A percentile compares a stretch with the other conserved stretches of the same genome.
Evolutionary conservation across 2,113 vertebrate genomes (phyloP).

Genomic region (Mugil cephalus): DNA sequence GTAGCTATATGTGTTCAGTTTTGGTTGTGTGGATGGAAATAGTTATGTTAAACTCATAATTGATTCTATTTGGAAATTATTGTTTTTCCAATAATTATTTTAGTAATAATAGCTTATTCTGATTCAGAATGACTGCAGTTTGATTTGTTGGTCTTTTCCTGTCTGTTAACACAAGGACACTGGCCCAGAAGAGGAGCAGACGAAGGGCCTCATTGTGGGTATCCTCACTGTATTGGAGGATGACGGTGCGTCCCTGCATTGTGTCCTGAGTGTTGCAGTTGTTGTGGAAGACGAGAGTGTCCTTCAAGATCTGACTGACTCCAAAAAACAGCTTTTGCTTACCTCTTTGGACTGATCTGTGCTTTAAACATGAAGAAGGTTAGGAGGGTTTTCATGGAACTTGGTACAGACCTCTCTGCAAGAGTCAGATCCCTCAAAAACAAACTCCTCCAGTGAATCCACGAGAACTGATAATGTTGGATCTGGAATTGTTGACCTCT

Average conservation of each 20-base stretch:
- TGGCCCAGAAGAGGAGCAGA: conserved; percentile 18
- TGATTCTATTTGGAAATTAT: too few relatives aligned
- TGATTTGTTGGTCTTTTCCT: conserved; percentile 15
- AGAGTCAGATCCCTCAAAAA: conserved; percentile 33
- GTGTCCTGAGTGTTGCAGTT: background rate
- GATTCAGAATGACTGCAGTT: too few relatives aligned
- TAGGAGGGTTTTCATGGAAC: conserved; percentile 24
- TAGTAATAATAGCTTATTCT: too few relatives aligned
- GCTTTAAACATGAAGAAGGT: conserved; percentile 5
- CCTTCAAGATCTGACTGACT: conserved; percentile 17
- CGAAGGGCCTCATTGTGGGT: conserved; percentile 7
- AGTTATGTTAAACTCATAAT: too few relatives aligned
- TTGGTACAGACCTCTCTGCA: conserved; percentile 22
- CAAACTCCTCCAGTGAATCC: conserved; percentile 19
- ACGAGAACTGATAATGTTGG: too few relatives aligned
- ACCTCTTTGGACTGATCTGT: conserved; percentile 21
- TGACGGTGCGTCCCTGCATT: background rate
- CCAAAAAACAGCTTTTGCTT: conserved; percentile 15
- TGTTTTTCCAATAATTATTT: too few relatives aligned
- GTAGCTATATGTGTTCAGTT: too few relatives aligned
- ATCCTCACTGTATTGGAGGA: conserved; percentile 29
- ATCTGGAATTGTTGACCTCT: too few relatives aligned
- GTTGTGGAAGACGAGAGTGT: conserved; percentile 7
- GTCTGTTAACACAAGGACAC: conserved; percentile 21
- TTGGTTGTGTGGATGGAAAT: too few relatives aligned